These are phyloP conservation scores for Drosophila borealis DNA, from an alignment of 2,888 invertebrate species.

Conservation along the genomic window DNA sequence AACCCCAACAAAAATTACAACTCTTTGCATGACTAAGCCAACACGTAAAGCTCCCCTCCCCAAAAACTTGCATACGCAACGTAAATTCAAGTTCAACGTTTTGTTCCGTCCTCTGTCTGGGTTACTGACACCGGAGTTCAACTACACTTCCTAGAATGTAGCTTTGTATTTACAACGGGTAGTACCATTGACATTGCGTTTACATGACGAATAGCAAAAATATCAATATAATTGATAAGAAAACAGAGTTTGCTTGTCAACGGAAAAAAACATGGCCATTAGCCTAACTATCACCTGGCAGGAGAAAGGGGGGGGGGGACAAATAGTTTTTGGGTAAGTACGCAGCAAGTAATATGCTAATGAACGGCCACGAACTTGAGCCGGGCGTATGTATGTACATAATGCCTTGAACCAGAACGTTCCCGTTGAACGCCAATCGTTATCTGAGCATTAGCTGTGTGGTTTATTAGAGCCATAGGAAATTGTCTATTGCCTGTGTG, in stretches of 20 bases:
- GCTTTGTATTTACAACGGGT: conserved; percentile 27
- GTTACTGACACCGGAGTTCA: conserved; percentile 69
- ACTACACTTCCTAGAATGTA: conserved; percentile 47
- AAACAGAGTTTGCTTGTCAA: conserved; percentile 39
- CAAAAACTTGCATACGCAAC: conserved; percentile 39
- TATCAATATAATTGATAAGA: conserved; percentile 67
- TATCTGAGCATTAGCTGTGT: conserved; percentile 31
- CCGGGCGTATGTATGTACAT: conserved; percentile 19
- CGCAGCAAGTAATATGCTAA: conserved; percentile 65
- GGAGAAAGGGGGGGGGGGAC: neutral
- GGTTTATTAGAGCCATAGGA: conserved; percentile 51
- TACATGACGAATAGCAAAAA: conserved; percentile 26
- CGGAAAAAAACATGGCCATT: conserved; percentile 54
- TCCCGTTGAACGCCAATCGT: neutral
- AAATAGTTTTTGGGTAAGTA: conserved; percentile 37
- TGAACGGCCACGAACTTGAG: conserved; percentile 78
- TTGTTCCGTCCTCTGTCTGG: conserved; percentile 61
- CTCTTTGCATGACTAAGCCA: conserved; percentile 65
- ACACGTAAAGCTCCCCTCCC: conserved; percentile 13
- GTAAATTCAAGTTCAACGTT: conserved; percentile 72
- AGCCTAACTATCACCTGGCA: conserved; percentile 51
- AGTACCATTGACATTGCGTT: conserved; percentile 44
- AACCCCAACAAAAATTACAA: conserved; percentile 11
- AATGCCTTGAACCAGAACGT: conserved; percentile 61
- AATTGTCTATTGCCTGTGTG: conserved; percentile 50